phyloP scores from a whole-genome alignment of 2,888 invertebrate genomes.

The Acleris emargana region DNA sequence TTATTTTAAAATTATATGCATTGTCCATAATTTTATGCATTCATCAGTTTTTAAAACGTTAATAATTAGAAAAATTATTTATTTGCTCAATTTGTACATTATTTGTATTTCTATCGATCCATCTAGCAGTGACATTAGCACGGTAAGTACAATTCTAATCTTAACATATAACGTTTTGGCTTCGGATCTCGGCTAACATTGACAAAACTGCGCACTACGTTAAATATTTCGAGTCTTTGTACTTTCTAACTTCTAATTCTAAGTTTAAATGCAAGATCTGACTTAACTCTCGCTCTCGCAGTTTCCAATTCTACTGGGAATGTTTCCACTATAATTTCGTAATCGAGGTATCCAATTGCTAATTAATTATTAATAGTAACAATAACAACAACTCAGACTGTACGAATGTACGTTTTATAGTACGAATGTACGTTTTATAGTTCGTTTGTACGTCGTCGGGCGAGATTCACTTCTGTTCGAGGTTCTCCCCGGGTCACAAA shows the following conservation, averaged over 20 bases:
- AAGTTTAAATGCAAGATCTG: constrained; percentile 76
- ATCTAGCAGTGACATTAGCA: constrained; percentile 23
- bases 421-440: constrained; percentile 15
- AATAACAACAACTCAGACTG: constrained; percentile 31
- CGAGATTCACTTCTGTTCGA: constrained; percentile 24
- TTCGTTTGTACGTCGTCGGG: constrained; percentile 20
- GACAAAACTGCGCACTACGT: constrained; percentile 58
- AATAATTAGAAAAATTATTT: not conserved
- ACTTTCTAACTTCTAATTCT: constrained; percentile 72
- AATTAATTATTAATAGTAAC: constrained; percentile 3
- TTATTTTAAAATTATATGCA: too few relatives aligned
- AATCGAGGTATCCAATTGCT: constrained; percentile 46
- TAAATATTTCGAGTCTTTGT: constrained; percentile 70
- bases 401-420: constrained; percentile 18
- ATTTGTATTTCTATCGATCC: not conserved
- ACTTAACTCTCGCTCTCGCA: constrained; percentile 57
- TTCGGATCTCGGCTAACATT: constrained; percentile 54
- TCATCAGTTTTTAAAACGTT: too few relatives aligned
- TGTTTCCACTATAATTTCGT: constrained; percentile 60
- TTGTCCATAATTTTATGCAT: too few relatives aligned
- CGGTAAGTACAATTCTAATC: constrained; percentile 33
- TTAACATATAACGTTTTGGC: constrained; percentile 62
- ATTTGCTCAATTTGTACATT: not conserved
- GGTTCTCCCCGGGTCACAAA: constrained; percentile 3
- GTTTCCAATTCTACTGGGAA: constrained; percentile 63